Evolutionary conservation across 2,797 vertebrate genomes (phyloP).

Genomic region (Protonibea diacanthus): DNA sequence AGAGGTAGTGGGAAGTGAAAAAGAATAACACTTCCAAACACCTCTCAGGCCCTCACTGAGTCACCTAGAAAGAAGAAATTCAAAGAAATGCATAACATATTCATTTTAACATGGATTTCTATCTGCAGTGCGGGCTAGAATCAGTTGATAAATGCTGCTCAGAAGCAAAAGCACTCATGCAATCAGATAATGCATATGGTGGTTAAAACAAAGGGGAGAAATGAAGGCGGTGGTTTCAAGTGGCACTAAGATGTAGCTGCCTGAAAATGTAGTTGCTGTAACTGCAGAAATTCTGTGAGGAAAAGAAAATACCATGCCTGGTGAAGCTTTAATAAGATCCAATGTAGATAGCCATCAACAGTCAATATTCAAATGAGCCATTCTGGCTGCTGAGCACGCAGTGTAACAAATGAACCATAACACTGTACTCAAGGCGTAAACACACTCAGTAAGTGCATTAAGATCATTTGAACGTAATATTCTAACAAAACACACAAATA

Average conservation of each 20-base stretch:
- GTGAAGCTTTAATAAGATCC: conserved; percentile 12
- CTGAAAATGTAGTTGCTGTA: neutral
- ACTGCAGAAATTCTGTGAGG: neutral
- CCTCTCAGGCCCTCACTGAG: conserved; percentile 39
- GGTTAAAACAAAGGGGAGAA: neutral
- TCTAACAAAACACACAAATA: conserved; percentile 16
- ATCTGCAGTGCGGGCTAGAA: neutral
- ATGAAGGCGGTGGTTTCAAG: neutral
- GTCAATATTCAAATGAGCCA: conserved; percentile 59
- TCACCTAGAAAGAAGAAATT: conserved; percentile 77
- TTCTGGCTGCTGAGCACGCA: conserved; percentile 43
- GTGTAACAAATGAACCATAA: conserved; percentile 39
- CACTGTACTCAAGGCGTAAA: conserved; percentile 13
- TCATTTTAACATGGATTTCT: neutral
- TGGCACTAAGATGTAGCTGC: neutral
- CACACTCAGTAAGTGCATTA: conserved; percentile 16
- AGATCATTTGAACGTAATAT: conserved; percentile 30
- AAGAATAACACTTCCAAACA: conserved; percentile 19
- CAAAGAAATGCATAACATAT: neutral
- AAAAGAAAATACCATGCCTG: neutral
- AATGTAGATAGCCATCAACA: neutral
- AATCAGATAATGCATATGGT: neutral
- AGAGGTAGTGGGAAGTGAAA: neutral
- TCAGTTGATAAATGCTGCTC: conserved; percentile 3
- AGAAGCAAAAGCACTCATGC: neutral